phyloP scores from a whole-genome alignment of 2,888 invertebrate species.

The Cordilura impudica region DNA sequence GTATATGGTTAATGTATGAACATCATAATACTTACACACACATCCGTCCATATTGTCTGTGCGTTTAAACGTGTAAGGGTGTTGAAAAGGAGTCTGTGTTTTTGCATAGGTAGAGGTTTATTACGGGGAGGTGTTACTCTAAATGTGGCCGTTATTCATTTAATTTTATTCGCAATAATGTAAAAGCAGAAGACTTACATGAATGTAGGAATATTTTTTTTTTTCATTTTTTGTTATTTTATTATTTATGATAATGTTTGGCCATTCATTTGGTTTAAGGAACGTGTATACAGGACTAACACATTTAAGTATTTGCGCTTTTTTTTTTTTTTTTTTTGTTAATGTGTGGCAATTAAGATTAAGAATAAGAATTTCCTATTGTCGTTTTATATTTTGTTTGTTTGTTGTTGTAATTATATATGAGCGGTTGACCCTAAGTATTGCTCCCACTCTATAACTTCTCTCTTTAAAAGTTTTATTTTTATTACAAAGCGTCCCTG shows the following conservation, averaged over 20 bases:
- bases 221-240: conserved; percentile 67
- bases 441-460: no score
- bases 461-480: no score
- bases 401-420: conserved; percentile 5
- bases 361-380: conserved; percentile 73
- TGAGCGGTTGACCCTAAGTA: not conserved
- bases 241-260: conserved; percentile 77
- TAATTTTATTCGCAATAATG: not conserved
- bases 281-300: not conserved
- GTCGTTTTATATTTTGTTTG: conserved; percentile 19
- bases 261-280: conserved; percentile 75
- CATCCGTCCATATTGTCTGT: not conserved
- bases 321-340: conserved; percentile 67
- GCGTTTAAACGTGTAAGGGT: no score
- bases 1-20: conserved; percentile 6
- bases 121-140: not conserved
- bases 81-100: not conserved
- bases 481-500: no score
- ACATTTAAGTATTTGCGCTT: not conserved
- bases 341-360: conserved; percentile 78
- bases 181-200: not conserved
- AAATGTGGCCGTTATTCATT: not conserved
- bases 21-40: not conserved
- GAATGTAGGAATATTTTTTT: no score
- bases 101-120: not conserved